These are phyloP conservation scores for Corythornis vintsioides DNA, from an alignment of 2,113 vertebrate species.

Conservation along the genomic window DNA sequence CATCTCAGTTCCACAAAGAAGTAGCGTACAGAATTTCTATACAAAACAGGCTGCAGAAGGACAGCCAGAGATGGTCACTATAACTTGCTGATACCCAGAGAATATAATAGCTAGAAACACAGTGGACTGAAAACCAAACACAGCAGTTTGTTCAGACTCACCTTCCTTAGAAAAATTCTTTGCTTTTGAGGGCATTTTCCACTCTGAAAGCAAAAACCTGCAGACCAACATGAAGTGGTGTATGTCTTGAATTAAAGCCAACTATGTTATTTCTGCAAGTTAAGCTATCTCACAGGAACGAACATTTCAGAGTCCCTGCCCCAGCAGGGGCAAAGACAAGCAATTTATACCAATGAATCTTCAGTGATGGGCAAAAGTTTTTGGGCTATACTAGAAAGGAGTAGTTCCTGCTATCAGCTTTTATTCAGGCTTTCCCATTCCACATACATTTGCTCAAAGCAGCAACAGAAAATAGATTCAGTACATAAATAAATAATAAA, in stretches of 20 bases:
- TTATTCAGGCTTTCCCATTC: background rate
- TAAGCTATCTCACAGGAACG: background rate
- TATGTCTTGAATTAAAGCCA: background rate
- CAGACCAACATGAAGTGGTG: background rate
- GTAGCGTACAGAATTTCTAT: fast-evolving
- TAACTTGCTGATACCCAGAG: background rate
- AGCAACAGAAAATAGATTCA: background rate
- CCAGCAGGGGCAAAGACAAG: background rate
- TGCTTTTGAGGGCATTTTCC: background rate
- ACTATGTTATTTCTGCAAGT: background rate
- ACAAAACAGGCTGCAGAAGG: background rate
- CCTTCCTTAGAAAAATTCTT: background rate
- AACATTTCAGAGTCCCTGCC: background rate
- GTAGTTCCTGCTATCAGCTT: background rate
- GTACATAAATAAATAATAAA: background rate
- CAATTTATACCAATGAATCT: background rate
- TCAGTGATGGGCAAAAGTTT: background rate
- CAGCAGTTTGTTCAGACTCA: background rate
- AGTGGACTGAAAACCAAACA: background rate
- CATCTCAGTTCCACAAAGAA: background rate
- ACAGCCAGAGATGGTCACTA: background rate
- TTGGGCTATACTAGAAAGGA: background rate
- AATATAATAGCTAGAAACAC: background rate
- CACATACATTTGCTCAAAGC: background rate
- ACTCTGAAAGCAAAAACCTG: background rate